Evolutionary conservation across 2,888 invertebrate genomes (phyloP), one percentile per base, ranked within the genome.

Genomic region (Mellilla xanthometata): DNA sequence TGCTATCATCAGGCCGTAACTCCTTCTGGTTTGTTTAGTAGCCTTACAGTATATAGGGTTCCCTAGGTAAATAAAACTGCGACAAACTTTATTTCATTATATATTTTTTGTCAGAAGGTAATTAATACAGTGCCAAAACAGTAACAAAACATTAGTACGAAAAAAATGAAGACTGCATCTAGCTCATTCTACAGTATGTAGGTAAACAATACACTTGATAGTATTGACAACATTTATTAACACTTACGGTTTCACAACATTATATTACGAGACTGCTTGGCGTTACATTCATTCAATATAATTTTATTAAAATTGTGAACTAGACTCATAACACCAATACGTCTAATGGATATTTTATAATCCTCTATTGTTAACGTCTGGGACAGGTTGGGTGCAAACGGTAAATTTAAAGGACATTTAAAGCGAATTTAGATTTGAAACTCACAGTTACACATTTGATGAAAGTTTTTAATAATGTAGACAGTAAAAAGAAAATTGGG

Each of bases 111-210:
- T 88, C 88, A 87, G 88, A 88, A 87, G 89, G 83, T 89, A 87
- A 87, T 88, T 89, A 88, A 88, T 88, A 87, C 83, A 84, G 89
- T 88, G 89, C 88, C 87, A 85, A 88, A 87, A 87, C 86, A 86
- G 80, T 87, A 89, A 89, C 87, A 89, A 89, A 83, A 83, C 72
- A 88, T 89, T 89, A 89, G 88, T 87, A 86, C 77, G 83, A 85
- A 87, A 84, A 54, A 85, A 86, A 83, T 77, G 68, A 85, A 76
- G 78, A 76, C 79, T 82, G 88, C 86, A 87, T 81, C 89, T 89
- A 89, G 89, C 89, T 83, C 84, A 64, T 75, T 83, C 87, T 88
- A 89, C 86, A 78, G 74, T 76, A 80, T 69, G 72, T 76, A 76
- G 74, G 72, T 72, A 80, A 82, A 76, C 72, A 76, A 81, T 79